Evolutionary conservation across 2,797 vertebrate species (phyloP), one percentile per base, ranked within the genome.

Genomic region (Falco biarmicus): DNA sequence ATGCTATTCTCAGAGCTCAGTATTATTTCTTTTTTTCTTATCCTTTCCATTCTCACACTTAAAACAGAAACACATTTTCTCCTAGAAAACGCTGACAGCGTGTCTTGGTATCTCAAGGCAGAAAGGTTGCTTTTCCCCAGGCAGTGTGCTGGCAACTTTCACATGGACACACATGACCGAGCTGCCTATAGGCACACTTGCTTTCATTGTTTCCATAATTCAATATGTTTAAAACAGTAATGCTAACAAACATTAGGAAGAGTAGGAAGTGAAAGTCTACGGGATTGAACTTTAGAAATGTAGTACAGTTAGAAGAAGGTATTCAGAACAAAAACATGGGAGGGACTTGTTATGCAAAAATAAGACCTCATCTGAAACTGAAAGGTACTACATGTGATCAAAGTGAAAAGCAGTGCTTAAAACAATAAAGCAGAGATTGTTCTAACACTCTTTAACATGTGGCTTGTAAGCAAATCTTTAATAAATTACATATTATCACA

Each of bases 41-140:
- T 64, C 90, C 37, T 96, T 92, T 93, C 56, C 54, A 75, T 96
- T 95, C 87, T 92, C 69, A 18, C 66, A 84, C 91, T 96, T 97
- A 88, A 98, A 97, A 90, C 68, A 95, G 73, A 94, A 70, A 89
- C 48, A 89, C 28, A 26, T 91, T 97, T 97, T 91, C 50, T 93
- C 70, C 47, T 87, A 86, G 92, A 90, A 95, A 93, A 97, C 43
- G 19, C 77, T 93, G 89, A 93, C 95, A 93, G 87, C 8, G 1
- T 93, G 78, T 87, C 80, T 94, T 82, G 43, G 76, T 96, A 68
- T 96, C 95, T 96, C 87, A 95, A 96, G 91, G 94, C 75, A 87
- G 93, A 95, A 85, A 92, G 70, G 90, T 90, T 84, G 88, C 86
- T 95, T 94, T 80, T 71, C 93, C 87, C 73, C 77, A 86, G 97